Base-by-base conservation (phyloP, 2,113 vertebrate genomes). In the Centrocercus urophasianus region DNA sequence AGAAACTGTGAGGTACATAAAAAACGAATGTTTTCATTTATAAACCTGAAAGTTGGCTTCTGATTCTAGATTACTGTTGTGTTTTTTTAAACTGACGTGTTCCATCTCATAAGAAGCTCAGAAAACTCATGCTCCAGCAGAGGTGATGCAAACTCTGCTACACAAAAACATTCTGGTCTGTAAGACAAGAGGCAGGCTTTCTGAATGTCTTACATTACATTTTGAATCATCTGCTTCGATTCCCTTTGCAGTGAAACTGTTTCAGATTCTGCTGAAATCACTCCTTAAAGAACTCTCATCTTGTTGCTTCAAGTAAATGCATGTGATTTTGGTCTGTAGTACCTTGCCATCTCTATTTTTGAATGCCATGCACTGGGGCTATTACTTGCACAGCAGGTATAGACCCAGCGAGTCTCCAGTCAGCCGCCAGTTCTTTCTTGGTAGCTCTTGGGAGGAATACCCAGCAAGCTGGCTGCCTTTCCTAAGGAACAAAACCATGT, bases 21-120 rank as follows among this genome's bases (percentile, higher is more conserved):
- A 88, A 11, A 69, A 1, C 11, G 48, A 50, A 13, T 18, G 60
- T 54, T 42, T 90, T 32, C 12, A 85, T 40, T 45, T 70, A 45
- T 66, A 76, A 89, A 70, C 45, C 45, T 87, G 78, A 66, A 85
- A 1, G 1, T 91, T 91, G 87, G 78, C 88, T 76, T 91, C 85
- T 69, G 40, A 79, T 70, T 61, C 15, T 57, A 38, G 54, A 69
- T 91, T 65, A 82, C 5, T 76, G 10, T 2, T 69, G 48, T 48
- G 24, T 38, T 67, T 12, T 30, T 69, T 52, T 24, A 20, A 84
- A 78, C 28, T 75, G 84, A 57, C 52, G n/a, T 21, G 7, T 38
- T 61, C 38, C n/a, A 30, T 69, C 43, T 85, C 52, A 86, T 54
- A 66, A 79, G 89, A 96, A 89, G 40, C 87, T 89, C 89, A 91